Evolutionary conservation across 2,888 invertebrate species (phyloP).

Genomic region (Agapetus fuscipes): DNA sequence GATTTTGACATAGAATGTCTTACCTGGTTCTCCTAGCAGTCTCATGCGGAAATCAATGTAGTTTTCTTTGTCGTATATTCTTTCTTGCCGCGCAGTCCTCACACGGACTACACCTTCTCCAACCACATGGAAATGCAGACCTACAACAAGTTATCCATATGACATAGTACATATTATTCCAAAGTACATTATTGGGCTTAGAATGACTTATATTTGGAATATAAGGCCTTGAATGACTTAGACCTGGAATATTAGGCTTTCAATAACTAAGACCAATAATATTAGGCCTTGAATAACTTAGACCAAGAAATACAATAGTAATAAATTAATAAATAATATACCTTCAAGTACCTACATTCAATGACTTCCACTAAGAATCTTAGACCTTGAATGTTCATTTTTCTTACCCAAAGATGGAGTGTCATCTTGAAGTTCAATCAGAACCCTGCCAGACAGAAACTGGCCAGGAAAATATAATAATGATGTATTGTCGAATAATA

Average conservation of each 20-base stretch:
- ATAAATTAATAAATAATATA: too few relatives aligned
- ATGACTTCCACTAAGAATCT: too few relatives aligned
- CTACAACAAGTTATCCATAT: too few relatives aligned
- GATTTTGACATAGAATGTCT: too few relatives aligned
- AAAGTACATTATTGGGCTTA: constrained; percentile 3
- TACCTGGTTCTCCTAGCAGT: constrained; percentile 75
- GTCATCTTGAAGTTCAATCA: constrained; percentile 88
- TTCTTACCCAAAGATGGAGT: constrained; percentile 84
- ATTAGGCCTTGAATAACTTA: too few relatives aligned
- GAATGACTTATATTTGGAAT: too few relatives aligned
- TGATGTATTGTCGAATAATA: constrained; percentile 89
- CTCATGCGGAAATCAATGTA: constrained; percentile 94
- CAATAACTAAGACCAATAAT: too few relatives aligned
- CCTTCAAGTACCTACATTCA: too few relatives aligned
- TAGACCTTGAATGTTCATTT: too few relatives aligned
- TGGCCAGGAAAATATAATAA: constrained; percentile 89
- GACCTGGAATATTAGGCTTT: too few relatives aligned
- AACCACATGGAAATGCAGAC: constrained; percentile 87
- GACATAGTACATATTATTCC: constrained; percentile 1
- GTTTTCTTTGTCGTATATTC: constrained; percentile 84
- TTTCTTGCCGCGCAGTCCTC: constrained; percentile 70
- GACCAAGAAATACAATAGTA: too few relatives aligned
- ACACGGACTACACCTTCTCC: constrained; percentile 91
- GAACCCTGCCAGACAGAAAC: constrained; percentile 83
- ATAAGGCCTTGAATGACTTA: too few relatives aligned